These are phyloP conservation scores for Myrmecobius fasciatus DNA, from an alignment of 2,113 vertebrate species.

Conservation along the genomic window DNA sequence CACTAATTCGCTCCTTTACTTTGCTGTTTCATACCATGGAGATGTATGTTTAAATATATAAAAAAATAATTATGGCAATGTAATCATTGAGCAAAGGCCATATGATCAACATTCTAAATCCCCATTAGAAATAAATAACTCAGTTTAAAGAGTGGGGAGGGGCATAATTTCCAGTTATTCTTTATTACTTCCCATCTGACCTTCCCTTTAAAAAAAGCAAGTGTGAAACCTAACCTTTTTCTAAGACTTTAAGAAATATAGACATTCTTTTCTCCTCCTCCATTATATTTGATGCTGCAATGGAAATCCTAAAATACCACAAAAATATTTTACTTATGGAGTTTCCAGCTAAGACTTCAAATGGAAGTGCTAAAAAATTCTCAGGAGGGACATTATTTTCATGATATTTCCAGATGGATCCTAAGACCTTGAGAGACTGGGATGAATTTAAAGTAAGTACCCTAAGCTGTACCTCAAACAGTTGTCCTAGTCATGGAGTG, in stretches of 20 bases:
- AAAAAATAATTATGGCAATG: neutral
- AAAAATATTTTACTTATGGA: slow-evolving; percentile 50
- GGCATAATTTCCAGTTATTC: slow-evolving; percentile 40
- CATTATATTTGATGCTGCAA: slow-evolving; percentile 17
- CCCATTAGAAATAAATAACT: neutral
- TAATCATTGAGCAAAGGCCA: neutral
- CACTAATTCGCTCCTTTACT: neutral
- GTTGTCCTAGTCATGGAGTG: neutral
- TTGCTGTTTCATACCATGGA: neutral
- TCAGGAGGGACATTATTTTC: slow-evolving; percentile 46
- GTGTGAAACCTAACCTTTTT: slow-evolving; percentile 62
- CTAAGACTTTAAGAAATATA: slow-evolving; percentile 53
- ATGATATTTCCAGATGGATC: slow-evolving; percentile 60
- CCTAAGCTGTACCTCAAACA: neutral
- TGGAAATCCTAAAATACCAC: slow-evolving; percentile 67
- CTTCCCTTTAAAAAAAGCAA: slow-evolving; percentile 56
- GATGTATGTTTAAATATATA: neutral
- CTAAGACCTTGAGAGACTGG: neutral
- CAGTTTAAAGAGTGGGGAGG: neutral
- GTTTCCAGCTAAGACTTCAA: slow-evolving; percentile 59
- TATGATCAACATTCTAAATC: neutral
- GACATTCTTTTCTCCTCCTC: slow-evolving; percentile 61
- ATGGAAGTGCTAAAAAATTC: slow-evolving; percentile 48
- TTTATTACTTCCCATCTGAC: slow-evolving; percentile 34
- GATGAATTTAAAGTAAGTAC: slow-evolving; percentile 12